Conservation (phyloP, 2,797 vertebrate species). For the Aquila chrysaetos region DNA sequence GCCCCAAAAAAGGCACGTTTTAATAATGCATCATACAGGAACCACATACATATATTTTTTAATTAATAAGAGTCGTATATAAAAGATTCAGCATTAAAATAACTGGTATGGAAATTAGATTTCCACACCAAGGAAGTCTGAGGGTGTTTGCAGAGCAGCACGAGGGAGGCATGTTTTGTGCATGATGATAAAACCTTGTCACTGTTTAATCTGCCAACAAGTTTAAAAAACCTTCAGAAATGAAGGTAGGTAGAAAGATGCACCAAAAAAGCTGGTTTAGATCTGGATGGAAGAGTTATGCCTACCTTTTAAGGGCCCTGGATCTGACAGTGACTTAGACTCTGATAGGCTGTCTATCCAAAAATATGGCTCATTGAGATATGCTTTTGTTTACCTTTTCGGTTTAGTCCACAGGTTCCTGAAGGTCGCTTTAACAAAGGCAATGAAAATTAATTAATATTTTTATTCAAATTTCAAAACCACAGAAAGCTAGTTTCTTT, state of each 20-base stretch:
- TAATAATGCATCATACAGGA: not conserved
- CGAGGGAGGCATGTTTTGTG: rapidly evolving
- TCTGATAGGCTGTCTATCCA: not conserved
- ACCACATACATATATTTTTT: not conserved
- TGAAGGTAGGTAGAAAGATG: not conserved
- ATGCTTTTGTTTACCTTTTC: slow-evolving; percentile 29
- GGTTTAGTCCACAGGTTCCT: not conserved
- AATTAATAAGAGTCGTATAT: not conserved
- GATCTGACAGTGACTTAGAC: not conserved
- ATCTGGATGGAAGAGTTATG: not conserved
- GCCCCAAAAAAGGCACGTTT: rapidly evolving
- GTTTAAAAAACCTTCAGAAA: not conserved
- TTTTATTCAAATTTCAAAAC: not conserved
- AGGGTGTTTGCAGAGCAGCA: not conserved
- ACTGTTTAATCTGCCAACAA: not conserved
- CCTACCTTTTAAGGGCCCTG: not conserved
- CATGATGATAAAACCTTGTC: not conserved
- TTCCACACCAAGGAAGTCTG: not conserved
- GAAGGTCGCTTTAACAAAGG: not conserved
- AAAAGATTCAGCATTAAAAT: not conserved
- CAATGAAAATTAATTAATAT: not conserved
- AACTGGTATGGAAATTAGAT: not conserved
- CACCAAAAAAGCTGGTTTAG: not conserved
- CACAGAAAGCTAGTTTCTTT: not conserved
- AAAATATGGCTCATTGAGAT: not conserved